Conservation (phyloP, 53 echinoderm and acorn worm genomes). For the Temnopleurus reevesii region DNA sequence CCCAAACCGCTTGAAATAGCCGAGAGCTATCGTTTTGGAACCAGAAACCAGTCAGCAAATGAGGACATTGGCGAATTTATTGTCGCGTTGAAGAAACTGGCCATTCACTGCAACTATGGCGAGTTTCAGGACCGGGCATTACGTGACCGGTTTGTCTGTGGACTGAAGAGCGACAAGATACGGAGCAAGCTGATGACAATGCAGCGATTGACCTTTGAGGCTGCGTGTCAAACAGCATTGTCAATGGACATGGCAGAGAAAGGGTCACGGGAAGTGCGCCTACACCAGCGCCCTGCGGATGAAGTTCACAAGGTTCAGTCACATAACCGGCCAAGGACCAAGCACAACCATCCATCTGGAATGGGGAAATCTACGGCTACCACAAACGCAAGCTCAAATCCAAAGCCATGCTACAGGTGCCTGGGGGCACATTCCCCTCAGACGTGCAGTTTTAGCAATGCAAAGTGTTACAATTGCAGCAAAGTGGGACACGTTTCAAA, state of each 20-base stretch:
- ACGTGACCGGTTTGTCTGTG: background rate
- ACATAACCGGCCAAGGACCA: background rate
- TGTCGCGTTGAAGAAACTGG: too few species aligned
- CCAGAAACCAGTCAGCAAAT: too few species aligned
- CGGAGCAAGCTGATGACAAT: background rate
- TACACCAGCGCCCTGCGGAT: background rate
- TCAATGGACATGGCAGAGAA: conserved; percentile 18
- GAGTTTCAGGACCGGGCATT: too few species aligned
- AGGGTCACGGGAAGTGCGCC: background rate
- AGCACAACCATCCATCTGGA: too few species aligned
- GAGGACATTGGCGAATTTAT: too few species aligned
- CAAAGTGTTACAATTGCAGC: background rate
- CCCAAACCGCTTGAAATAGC: too few species aligned
- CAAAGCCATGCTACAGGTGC: background rate
- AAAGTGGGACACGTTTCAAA: background rate
- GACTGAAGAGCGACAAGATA: background rate
- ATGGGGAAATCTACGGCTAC: too few species aligned
- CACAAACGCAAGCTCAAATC: background rate
- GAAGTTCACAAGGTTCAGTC: background rate
- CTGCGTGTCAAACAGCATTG: background rate
- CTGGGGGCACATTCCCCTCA: background rate
- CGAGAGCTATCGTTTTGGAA: too few species aligned
- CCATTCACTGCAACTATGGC: too few species aligned
- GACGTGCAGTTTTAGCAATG: background rate
- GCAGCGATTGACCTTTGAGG: background rate